Evolutionary conservation across 2,888 invertebrate genomes (phyloP), one percentile per base, ranked within the genome.

Genomic region (Endotricha flammealis): DNA sequence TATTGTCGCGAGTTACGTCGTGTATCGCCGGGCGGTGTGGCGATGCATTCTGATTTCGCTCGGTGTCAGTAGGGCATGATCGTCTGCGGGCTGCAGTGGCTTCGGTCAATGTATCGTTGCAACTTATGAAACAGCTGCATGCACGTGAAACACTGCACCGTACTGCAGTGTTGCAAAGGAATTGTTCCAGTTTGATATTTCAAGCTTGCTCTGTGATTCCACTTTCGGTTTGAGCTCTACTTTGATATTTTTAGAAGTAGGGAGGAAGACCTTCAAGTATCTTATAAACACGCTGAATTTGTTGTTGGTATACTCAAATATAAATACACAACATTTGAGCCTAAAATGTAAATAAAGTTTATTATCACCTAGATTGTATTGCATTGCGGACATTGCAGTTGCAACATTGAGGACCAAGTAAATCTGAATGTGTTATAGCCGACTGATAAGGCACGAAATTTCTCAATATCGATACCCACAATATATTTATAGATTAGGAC

Each of bases 1-100:
- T 47, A 55, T 53, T 61, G 56, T 67, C 55, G 58, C 54, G 46
- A n/a, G 47, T 50, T 46, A 48, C 57, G 49, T 54, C 47, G 57
- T 61, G 64, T 76, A 73, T 71, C 68, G 51, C 51, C 55, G 42
- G 50, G 50, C 48, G 50, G 52, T 48, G 56, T 59, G 51, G 45
- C 62, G 60, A 59, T 60, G 64, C 65, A 64, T 72, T 73, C 72
- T 73, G 64, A 68, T 76, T 78, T 70, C 59, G 54, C 74, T 79
- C 62, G 67, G 76, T 80, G 82, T 79, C 72, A 81, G 77, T 79
- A 64, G 82, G 77, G 57, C 77, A 73, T 58, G 62, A 57, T 55
- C 51, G 61, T 51, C 57, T 59, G 63, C 61, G 57, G 49, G 52
- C 60, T 59, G 60, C 64, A 63, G 52, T 47, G 38, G 50, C 43